Percentiles rank a stretch among this genome's conserved stretches.
These are phyloP conservation scores for Pollimyrus isidori DNA, from an alignment of 2,113 vertebrate genomes.

Conservation along the genomic window DNA sequence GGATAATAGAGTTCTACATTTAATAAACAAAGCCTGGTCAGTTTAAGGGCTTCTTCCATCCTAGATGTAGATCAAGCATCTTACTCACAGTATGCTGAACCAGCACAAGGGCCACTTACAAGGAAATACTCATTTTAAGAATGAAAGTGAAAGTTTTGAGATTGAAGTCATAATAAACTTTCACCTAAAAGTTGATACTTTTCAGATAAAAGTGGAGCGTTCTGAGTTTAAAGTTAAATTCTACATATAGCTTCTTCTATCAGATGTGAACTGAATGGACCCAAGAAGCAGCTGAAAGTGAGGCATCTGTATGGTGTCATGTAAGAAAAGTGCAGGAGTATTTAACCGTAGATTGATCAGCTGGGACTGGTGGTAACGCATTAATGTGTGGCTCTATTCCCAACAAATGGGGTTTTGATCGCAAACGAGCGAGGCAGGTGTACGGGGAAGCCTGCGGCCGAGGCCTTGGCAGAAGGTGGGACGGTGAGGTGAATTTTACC, in stretches of 20 bases:
- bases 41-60: slow-evolving; percentile 12
- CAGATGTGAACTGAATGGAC: background rate
- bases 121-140: background rate
- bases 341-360: background rate
- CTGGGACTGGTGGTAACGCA: too few species aligned
- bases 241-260: background rate
- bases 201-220: background rate
- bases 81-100: background rate
- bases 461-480: background rate
- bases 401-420: background rate
- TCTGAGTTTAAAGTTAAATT: background rate
- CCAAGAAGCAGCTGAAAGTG: background rate
- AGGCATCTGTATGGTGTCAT: background rate
- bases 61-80: slow-evolving; percentile 15
- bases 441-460: background rate
- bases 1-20: slow-evolving; percentile 11
- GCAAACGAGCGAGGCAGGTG: too few species aligned
- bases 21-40: slow-evolving; percentile 18
- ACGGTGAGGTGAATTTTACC: background rate
- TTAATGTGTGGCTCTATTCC: background rate
- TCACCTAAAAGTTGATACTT: too few species aligned
- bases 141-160: background rate
- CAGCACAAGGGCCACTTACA: background rate
- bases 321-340: background rate
- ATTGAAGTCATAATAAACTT: background rate